phyloP scores from a whole-genome alignment of 1,140 invertebrate genomes.

The Gonatopus flavifemur region DNA sequence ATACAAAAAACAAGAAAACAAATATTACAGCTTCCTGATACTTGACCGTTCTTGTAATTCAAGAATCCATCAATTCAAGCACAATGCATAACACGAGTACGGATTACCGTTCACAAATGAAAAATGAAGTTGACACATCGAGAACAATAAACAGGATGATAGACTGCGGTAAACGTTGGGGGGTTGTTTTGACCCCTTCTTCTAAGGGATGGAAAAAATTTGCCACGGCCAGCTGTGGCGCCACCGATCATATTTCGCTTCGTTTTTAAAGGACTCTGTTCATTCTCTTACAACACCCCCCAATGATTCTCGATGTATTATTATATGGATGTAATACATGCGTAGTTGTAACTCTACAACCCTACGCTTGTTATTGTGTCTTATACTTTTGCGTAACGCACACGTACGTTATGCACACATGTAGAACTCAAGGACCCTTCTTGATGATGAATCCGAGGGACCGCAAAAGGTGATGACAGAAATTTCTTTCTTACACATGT shows the following conservation, averaged over 20 bases:
- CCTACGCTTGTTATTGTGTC: constrained; percentile 13
- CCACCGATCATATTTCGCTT: constrained; percentile 16
- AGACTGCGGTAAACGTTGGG: not conserved
- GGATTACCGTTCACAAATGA: constrained; percentile 8
- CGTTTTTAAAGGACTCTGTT: constrained; percentile 15
- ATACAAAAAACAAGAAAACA: constrained; percentile 29
- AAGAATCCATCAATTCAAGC: constrained; percentile 20
- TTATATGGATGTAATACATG: constrained; percentile 13
- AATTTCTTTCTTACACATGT: constrained; percentile 30
- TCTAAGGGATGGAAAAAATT: constrained; percentile 27
- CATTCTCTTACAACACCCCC: constrained; percentile 10
- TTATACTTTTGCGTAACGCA: constrained; percentile 18
- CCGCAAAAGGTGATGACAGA: constrained; percentile 10
- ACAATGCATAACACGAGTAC: constrained; percentile 14
- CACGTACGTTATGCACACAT: constrained; percentile 14
- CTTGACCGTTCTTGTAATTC: too few species aligned
- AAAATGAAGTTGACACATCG: not conserved
- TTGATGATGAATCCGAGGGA: too few species aligned
- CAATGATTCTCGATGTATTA: constrained; percentile 2
- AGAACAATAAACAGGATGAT: not conserved
- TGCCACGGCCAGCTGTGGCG: constrained; percentile 53
- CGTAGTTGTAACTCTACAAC: constrained; percentile 1
- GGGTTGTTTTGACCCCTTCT: not conserved
- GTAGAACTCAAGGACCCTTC: constrained; percentile 11
- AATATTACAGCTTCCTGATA: too few species aligned